These are phyloP conservation scores for Ginglymostoma cirratum DNA, from an alignment of 2,113 vertebrate species.

Conservation along the genomic window DNA sequence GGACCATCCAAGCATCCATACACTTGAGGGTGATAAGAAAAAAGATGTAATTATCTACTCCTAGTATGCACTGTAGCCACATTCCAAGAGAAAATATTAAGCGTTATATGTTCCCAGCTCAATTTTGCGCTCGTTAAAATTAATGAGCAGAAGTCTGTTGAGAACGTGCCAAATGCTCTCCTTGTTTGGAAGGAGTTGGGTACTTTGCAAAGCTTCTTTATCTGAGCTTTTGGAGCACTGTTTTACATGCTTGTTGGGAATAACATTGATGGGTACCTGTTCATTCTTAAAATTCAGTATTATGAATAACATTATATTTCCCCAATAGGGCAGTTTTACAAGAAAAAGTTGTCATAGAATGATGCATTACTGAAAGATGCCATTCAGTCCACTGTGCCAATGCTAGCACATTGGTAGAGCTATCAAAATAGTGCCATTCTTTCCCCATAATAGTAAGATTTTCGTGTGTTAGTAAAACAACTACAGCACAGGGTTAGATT, in stretches of 20 bases:
- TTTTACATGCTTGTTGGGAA: neutral
- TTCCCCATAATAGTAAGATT: neutral
- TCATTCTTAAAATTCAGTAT: neutral
- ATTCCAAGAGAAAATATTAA: neutral
- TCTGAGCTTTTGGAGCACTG: neutral
- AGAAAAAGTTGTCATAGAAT: neutral
- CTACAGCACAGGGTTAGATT: neutral
- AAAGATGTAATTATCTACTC: neutral
- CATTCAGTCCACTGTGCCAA: neutral
- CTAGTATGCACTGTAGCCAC: neutral
- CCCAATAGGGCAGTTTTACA: neutral
- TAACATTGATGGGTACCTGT: neutral
- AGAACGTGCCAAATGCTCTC: neutral
- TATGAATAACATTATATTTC: neutral
- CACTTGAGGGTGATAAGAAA: neutral
- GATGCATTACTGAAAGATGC: neutral
- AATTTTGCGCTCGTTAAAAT: neutral
- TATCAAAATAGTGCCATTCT: neutral
- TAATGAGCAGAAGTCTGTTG: neutral
- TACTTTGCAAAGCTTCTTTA: neutral
- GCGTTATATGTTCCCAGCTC: neutral
- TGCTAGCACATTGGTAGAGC: neutral
- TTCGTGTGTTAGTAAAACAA: neutral
- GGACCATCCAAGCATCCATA: neutral
- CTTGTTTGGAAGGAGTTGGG: neutral